A percentile compares a stretch with the other conserved stretches of the same genome.
Evolutionary conservation across 2,113 vertebrate genomes (phyloP).

Genomic region (Elgaria multicarinata): DNA sequence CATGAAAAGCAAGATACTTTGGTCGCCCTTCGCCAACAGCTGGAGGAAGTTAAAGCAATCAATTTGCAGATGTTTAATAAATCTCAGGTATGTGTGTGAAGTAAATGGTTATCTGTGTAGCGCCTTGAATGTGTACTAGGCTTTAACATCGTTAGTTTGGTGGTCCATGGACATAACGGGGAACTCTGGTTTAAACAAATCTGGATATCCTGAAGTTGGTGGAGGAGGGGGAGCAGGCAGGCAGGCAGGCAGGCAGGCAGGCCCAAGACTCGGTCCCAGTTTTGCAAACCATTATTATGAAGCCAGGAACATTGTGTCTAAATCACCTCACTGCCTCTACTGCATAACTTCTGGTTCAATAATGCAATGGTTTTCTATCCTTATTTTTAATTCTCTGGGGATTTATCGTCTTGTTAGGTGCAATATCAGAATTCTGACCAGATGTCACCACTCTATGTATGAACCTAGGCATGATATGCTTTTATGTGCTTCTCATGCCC

Average conservation of each 20-base stretch:
- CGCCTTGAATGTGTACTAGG: background rate
- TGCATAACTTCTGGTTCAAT: background rate
- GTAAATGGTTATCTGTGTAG: background rate
- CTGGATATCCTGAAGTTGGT: background rate
- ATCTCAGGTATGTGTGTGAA: conserved; percentile 83
- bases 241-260: background rate
- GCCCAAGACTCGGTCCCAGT: background rate
- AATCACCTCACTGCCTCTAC: background rate
- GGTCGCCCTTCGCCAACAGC: conserved; percentile 89
- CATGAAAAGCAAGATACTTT: conserved; percentile 96
- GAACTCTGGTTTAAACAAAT: background rate
- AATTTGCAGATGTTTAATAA: conserved; percentile 98
- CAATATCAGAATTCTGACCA: background rate
- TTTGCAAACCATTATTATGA: background rate
- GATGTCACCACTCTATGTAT: background rate
- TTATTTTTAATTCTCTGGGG: background rate
- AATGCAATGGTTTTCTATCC: background rate
- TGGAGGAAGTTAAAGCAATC: conserved; percentile 95
- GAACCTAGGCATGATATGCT: background rate
- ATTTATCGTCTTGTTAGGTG: background rate
- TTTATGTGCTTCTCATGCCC: background rate
- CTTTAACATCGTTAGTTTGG: background rate
- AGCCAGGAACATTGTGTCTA: background rate
- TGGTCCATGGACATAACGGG: background rate
- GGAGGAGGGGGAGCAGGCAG: no score